Conservation (phyloP, 2,113 vertebrate species). For the Percopsis transmontana region DNA sequence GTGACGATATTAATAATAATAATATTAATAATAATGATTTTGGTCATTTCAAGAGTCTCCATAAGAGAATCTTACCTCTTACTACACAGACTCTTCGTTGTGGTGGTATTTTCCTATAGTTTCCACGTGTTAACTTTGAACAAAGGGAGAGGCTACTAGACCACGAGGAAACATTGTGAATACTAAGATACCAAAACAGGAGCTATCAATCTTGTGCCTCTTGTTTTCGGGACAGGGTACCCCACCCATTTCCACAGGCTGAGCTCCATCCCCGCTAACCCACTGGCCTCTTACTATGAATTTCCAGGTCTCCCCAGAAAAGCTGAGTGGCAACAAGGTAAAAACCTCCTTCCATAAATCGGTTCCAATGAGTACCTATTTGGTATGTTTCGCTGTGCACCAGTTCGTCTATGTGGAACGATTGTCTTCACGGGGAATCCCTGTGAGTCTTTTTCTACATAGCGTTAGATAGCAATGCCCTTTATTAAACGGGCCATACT, state of each 20-base stretch:
- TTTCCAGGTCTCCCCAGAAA: constrained; percentile 59
- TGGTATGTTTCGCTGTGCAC: constrained; percentile 95
- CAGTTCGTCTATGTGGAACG: constrained; percentile 73
- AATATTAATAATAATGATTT: no score
- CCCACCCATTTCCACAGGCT: neutral
- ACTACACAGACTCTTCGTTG: neutral
- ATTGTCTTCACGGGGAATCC: constrained; percentile 69
- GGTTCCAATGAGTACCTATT: constrained; percentile 93
- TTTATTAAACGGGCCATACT: no score
- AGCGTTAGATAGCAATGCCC: neutral
- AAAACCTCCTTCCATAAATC: constrained; percentile 84
- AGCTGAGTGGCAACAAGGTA: constrained; percentile 46
- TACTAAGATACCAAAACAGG: neutral
- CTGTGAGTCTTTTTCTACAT: constrained; percentile 59
- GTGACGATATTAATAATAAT: no score
- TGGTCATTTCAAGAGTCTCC: no score
- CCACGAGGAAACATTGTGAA: neutral
- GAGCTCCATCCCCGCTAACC: neutral
- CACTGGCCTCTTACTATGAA: neutral
- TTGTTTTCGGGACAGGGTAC: neutral
- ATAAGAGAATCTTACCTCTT: no score
- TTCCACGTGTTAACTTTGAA: neutral
- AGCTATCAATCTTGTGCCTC: neutral
- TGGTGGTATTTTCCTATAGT: constrained; percentile 2
- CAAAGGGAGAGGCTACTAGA: neutral